phyloP scores from a whole-genome alignment of 2,797 vertebrate genomes.

The Psittacula derbiana region DNA sequence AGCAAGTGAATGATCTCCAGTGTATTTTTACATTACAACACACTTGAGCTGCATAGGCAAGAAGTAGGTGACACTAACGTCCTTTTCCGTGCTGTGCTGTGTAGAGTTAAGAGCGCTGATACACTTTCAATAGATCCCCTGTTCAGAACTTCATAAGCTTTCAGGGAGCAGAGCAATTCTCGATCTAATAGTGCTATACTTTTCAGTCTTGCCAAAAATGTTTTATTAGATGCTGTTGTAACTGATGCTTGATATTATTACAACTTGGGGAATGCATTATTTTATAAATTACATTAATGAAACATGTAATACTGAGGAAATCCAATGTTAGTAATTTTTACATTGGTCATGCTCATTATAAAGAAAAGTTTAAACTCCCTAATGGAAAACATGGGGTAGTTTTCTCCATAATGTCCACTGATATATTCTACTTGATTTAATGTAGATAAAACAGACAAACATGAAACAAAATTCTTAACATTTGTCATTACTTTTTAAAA shows the following conservation, averaged over 20 bases:
- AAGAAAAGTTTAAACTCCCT: not conserved
- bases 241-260: slow-evolving; percentile 30
- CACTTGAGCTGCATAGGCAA: not conserved
- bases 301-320: not conserved
- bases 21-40: not conserved
- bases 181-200: slow-evolving; percentile 6
- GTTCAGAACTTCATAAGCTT: slow-evolving; percentile 16
- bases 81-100: not conserved
- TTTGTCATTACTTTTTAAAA: not conserved
- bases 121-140: not conserved
- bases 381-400: not conserved
- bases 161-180: slow-evolving; percentile 4
- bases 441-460: not conserved
- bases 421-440: not conserved
- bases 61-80: not conserved
- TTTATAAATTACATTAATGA: slow-evolving; percentile 15
- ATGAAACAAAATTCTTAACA: not conserved
- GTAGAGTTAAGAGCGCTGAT: not conserved
- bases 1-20: not conserved
- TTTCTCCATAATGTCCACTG: not conserved
- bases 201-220: slow-evolving; percentile 6
- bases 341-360: not conserved
- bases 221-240: slow-evolving; percentile 51
- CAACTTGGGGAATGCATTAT: not conserved
- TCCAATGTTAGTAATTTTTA: not conserved